These are phyloP conservation scores for Trichonephila clavata DNA, from an alignment of 1,140 invertebrate species.

Conservation along the genomic window DNA sequence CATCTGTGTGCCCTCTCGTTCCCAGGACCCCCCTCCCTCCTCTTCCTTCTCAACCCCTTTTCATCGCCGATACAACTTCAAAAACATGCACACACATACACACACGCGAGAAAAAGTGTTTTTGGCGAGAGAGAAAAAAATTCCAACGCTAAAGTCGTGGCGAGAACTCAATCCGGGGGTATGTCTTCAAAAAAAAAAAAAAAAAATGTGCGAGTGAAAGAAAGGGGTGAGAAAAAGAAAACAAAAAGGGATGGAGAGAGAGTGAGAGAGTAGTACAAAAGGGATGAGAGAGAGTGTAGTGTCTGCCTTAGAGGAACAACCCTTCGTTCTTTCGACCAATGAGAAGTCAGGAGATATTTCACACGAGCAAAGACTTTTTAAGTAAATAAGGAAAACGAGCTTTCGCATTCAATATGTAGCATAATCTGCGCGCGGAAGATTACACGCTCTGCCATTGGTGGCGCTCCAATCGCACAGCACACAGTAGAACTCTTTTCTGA, in stretches of 20 bases:
- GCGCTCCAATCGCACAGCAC: slow-evolving; percentile 50
- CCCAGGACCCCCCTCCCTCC: background rate
- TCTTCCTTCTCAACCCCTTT: background rate
- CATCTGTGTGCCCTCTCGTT: background rate
- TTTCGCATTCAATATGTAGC: slow-evolving; percentile 71
- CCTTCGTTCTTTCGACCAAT: slow-evolving; percentile 62
- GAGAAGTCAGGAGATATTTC: slow-evolving; percentile 63
- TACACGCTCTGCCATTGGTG: slow-evolving; percentile 45
- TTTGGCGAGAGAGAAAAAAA: background rate
- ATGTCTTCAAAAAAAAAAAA: slow-evolving; percentile 4
- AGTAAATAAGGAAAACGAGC: slow-evolving; percentile 74
- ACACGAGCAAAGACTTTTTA: slow-evolving; percentile 63
- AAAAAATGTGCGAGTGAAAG: background rate
- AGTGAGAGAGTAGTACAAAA: slow-evolving; percentile 8
- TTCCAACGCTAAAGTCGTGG: background rate
- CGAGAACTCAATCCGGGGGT: slow-evolving; percentile 20
- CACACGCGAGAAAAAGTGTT: background rate
- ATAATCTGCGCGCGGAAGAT: slow-evolving; percentile 69
- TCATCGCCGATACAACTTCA: slow-evolving; percentile 2
- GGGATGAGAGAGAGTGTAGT: background rate
- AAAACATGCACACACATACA: slow-evolving; percentile 8
- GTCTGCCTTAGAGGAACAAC: slow-evolving; percentile 50
- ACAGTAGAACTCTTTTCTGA: slow-evolving; percentile 14
- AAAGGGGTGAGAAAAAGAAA: slow-evolving; percentile 16
- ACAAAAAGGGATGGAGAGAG: background rate